Evolutionary conservation across 2,113 vertebrate species (phyloP), one percentile per base, ranked within the genome.

Genomic region (Setophaga coronata): DNA sequence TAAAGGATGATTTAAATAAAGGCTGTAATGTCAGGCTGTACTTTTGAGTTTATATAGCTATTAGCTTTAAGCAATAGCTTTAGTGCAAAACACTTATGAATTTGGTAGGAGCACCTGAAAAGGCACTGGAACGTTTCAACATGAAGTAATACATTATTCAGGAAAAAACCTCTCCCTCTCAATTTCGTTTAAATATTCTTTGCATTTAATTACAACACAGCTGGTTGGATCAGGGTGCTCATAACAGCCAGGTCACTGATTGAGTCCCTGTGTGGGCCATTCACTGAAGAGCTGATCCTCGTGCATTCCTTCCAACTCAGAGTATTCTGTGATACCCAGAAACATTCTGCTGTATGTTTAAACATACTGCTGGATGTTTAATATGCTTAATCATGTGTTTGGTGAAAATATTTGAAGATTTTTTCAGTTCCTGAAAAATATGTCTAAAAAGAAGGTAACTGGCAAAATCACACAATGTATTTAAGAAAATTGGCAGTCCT

Each of bases 161-260:
- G 60, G n/a, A 89, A 57, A 60, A 51, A 82, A 36, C 1, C 0
- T 40, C 6, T 67, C 33, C 5, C 26, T 81, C 29, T 84, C 18
- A 38, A 15, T 74, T 84, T 79, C 57, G n/a, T 15, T 69, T 60
- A 76, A 67, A 36, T 36, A 13, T 42, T 90, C 42, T 67, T 2
- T 72, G 21, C 36, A 29, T 69, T 79, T 91, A 48, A 82, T 53
- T 60, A 10, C 18, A 33, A n/a, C 7, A n/a, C 19, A 17, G 15
- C 8, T 84, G 34, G n/a, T 56, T 66, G 74, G 70, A 57, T 60
- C 29, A 57, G 42, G 24, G 5, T 58, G 43, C 34, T 57, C 8
- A 0, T 42, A 42, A 34, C 4, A 3, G 16, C 71, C 42, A 2
- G 42, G 31, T 85, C 20, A 29, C 1, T 0, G 31, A 34, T 50